phyloP scores from a whole-genome alignment of 2,113 vertebrate genomes.

The Myiozetetes cayanensis region DNA sequence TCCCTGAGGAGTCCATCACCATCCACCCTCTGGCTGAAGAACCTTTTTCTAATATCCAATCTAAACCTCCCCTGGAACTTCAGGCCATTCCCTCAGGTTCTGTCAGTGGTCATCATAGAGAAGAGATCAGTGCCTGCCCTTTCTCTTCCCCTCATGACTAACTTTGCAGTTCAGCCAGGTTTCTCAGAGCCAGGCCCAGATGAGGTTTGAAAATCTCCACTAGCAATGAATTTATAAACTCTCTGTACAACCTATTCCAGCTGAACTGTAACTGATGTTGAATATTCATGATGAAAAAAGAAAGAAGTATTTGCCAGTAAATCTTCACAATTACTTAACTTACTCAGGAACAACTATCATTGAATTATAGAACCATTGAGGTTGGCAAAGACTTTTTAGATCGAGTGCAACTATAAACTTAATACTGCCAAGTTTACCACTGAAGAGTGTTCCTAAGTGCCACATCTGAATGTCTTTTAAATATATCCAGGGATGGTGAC shows the following conservation, averaged over 20 bases:
- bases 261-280: neutral
- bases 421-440: neutral
- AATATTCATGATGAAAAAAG: neutral
- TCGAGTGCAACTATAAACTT: neutral
- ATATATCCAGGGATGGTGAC: neutral
- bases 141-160: neutral
- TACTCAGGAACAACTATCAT: neutral
- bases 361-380: neutral
- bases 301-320: neutral
- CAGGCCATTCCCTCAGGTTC: neutral
- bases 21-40: no score
- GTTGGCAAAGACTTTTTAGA: no score
- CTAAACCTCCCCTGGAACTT: neutral
- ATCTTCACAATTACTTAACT: neutral
- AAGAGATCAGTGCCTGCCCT: neutral
- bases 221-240: neutral
- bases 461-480: neutral
- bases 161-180: neutral
- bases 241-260: neutral
- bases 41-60: neutral
- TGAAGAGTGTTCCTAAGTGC: neutral
- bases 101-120: neutral
- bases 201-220: neutral
- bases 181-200: rapidly evolving
- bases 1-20: no score